phyloP scores from a whole-genome alignment of 2,113 vertebrate species.

The Phoenicopterus ruber region DNA sequence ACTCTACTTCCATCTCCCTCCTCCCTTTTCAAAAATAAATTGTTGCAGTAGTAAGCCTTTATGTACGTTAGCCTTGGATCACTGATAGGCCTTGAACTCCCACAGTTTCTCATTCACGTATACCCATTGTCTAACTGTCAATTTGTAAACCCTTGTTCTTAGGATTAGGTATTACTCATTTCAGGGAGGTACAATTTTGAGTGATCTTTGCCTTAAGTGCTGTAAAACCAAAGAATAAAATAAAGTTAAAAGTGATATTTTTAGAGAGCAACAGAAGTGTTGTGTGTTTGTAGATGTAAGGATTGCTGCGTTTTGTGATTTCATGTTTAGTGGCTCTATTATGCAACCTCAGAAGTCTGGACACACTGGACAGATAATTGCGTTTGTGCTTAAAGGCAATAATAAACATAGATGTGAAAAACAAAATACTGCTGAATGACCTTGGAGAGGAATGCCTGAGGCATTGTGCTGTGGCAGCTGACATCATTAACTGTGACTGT shows the following conservation, averaged over 20 bases:
- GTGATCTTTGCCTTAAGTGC: not conserved
- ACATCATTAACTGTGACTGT: conserved; percentile 53
- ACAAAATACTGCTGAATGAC: conserved; percentile 72
- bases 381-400: conserved; percentile 68
- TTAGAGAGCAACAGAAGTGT: not conserved
- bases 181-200: not conserved
- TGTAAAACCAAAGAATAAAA: not conserved
- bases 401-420: conserved; percentile 71
- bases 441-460: conserved; percentile 72
- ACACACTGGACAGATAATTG: conserved; percentile 70
- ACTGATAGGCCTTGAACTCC: not conserved
- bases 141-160: not conserved
- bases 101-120: not conserved
- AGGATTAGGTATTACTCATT: not conserved
- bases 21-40: not conserved
- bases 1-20: not conserved
- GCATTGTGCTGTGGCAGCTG: conserved; percentile 60
- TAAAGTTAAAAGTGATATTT: not conserved
- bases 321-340: conserved; percentile 12
- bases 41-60: not conserved
- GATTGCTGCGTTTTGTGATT: not conserved
- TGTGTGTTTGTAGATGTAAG: not conserved
- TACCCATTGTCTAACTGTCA: not conserved
- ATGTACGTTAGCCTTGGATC: not conserved
- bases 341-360: conserved; percentile 43